Evolutionary conservation across 2,888 invertebrate species (phyloP).

Genomic region (Psylliodes chrysocephalus): DNA sequence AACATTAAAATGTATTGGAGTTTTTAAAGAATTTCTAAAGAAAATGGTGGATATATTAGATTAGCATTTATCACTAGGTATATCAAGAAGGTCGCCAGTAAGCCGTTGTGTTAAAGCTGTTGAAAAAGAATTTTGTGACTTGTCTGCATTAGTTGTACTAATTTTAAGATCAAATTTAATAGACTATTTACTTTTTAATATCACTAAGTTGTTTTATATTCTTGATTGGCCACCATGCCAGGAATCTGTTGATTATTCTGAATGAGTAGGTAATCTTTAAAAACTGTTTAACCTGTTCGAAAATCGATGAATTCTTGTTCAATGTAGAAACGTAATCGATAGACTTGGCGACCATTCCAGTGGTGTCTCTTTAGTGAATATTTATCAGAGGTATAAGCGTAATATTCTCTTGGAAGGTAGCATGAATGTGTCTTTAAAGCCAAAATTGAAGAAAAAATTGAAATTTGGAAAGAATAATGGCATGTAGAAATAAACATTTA

Average conservation of each 20-base stretch:
- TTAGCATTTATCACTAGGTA: no score
- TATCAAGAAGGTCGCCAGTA: no score
- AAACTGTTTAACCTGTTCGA: slow-evolving; percentile 79
- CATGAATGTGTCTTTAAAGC: no score
- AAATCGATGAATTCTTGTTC: slow-evolving; percentile 67
- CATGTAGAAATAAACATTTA: no score
- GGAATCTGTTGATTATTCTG: slow-evolving; percentile 66
- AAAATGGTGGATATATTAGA: no score
- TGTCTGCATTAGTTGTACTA: slow-evolving; percentile 17
- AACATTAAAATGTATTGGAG: no score
- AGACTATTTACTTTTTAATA: slow-evolving; percentile 76
- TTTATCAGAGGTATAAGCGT: slow-evolving; percentile 74
- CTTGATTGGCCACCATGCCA: slow-evolving; percentile 76
- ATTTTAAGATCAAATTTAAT: slow-evolving; percentile 66
- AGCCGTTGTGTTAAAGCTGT: slow-evolving; percentile 25
- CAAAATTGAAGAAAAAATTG: no score
- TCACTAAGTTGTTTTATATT: slow-evolving; percentile 75
- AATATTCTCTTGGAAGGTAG: no score
- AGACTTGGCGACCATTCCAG: slow-evolving; percentile 52
- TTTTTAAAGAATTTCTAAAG: no score
- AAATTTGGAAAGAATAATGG: no score
- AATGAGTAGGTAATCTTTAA: slow-evolving; percentile 55
- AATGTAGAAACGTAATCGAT: slow-evolving; percentile 56
- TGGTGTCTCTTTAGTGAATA: slow-evolving; percentile 62
- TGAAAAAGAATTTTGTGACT: slow-evolving; percentile 17